A percentile compares a stretch with the other conserved stretches of the same genome.
Evolutionary conservation across 2,888 invertebrate genomes (phyloP).

Genomic region (Metopia argyrocephala): DNA sequence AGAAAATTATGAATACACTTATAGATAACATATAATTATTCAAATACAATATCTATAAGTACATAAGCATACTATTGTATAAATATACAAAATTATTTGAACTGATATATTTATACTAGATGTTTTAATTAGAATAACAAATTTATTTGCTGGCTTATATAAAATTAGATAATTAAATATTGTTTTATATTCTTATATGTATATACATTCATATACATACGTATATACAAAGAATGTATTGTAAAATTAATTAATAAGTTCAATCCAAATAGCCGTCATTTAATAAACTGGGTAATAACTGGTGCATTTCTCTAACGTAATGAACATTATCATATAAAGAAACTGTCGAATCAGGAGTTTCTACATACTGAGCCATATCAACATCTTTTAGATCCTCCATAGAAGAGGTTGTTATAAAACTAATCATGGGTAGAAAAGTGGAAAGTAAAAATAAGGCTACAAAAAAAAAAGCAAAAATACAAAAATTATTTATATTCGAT

Average conservation of each 20-base stretch:
- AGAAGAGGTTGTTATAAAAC: neutral
- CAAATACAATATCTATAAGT: too few species aligned
- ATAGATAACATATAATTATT: too few species aligned
- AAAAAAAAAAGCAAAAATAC: conserved; percentile 9
- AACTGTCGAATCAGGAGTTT: conserved; percentile 5
- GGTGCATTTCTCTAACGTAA: conserved; percentile 37
- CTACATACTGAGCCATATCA: conserved; percentile 12
- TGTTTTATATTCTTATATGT: neutral
- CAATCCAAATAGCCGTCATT: conserved; percentile 57
- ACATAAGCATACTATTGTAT: too few species aligned
- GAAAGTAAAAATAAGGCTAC: conserved; percentile 50
- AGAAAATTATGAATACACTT: neutral
- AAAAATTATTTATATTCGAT: neutral
- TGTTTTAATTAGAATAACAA: neutral
- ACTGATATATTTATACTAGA: neutral
- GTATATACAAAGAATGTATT: too few species aligned
- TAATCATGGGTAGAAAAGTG: conserved; percentile 42
- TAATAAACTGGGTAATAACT: conserved; percentile 43
- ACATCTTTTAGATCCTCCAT: conserved; percentile 43
- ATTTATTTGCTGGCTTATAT: neutral
- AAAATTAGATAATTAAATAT: neutral
- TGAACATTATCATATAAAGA: neutral
- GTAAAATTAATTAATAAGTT: neutral
- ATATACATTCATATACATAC: too few species aligned
- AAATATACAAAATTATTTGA: neutral